Base-by-base conservation (phyloP, 2,888 invertebrate genomes). In the Ochropleura plecta region DNA sequence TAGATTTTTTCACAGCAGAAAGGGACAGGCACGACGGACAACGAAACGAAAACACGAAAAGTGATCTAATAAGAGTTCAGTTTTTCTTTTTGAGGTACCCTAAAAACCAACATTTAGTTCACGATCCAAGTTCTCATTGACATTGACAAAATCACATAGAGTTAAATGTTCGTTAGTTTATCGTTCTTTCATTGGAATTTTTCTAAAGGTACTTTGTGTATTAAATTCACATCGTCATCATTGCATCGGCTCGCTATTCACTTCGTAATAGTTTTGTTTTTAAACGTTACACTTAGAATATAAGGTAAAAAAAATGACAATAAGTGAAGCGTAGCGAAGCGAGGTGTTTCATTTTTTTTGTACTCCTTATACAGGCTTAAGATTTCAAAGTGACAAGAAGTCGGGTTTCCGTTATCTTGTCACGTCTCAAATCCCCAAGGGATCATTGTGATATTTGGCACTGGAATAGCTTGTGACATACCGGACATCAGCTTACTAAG, bases 391-490 rank as follows among this genome's bases (percentile, higher is more conserved):
- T 59, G 6, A 53, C 51, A 51, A 7, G 7, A 60, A 66, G 3
- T 3, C 18, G 12, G 20, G 3, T 1, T 18, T 60, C 40, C 46
- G 20, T 16, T 62, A 42, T 62, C 44, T 49, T 30, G 48, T 6
- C 18, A 44, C 6, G 14, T 55, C 44, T 60, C 18, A 72, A 78
- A 72, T 65, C 49, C 62, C 40, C 49, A 78, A 46, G 44, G 49
- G 55, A 62, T 51, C 49, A 51, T 57, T 46, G 46, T 78, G 64
- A 59, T 40, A 78, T 66, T 78, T 78, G 79, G 79, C 66, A 72
- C 40, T 48, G 46, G n/a, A 55, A 62, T 72, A 62, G 16, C 48
- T 71, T 62, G 12, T 72, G 78, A 72, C 49, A 49, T 30, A 10
- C 48, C 14, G 18, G n/a, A 71, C 55, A 49, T 62, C 46, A 40